Base-by-base conservation (phyloP, 35 echinoderm and acorn worm species). In the Anneissia japonica region DNA sequence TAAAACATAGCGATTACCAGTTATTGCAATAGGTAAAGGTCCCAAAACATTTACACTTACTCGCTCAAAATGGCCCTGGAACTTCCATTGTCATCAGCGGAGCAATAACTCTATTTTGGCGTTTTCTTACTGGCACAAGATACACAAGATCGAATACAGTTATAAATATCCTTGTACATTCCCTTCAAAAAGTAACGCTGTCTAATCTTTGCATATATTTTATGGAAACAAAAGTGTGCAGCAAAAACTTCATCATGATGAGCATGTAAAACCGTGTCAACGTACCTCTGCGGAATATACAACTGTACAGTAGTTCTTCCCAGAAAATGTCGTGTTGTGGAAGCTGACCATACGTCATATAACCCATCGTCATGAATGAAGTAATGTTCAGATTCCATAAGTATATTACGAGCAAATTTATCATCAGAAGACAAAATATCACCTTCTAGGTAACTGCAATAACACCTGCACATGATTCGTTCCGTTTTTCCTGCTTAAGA, bases 141-240 rank as follows among this genome's bases (percentile, higher is more conserved):
- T 45, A 45, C 38, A 82, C 36, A 82, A 39, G 80, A 82, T 41
- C 80, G 19, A 1, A 82, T 46, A 35, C 80, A 82, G 21, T 82
- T 82, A 82, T 82, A 35, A 0, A 82, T 82, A 28, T 82, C 80
- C 32, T 32, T 45, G 37, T 82, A 32, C 80, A 82, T 82, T 4
- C 7, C 19, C 43, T 82, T 82, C 40, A 1, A 82, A n/a, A 0
- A 82, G 26, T 82, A 82, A 0, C 37, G 39, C 32, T 82, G 80
- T 82, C 38, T 82, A 19, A 82, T 3, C 32, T 82, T 82, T 9
- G 19, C 32, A 0, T 82, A 82, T 29, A 38, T 82, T 39, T 43
- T 82, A 45, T 82, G 80, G 38, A 82, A 43, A 5, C 80, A 35
- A 82, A 38, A 82, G 43, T 82, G 80, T 29, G 80, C 80, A 23